These are phyloP conservation scores for Triplophysa bombifrons DNA, from an alignment of 2,797 vertebrate genomes.

Conservation along the genomic window DNA sequence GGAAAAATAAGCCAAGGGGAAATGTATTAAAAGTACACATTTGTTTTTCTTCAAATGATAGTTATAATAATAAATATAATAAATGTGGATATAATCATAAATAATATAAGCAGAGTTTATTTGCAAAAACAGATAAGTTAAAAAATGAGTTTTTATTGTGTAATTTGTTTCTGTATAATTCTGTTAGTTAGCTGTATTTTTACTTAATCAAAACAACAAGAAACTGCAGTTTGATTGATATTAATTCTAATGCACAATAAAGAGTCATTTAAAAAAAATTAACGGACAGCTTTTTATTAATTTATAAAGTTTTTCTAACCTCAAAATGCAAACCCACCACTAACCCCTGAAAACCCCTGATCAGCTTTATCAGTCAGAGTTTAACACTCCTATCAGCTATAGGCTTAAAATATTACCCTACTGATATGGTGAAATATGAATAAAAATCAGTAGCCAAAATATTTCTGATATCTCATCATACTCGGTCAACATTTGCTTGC, in stretches of 20 bases:
- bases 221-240: too few relatives aligned
- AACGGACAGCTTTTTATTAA: too few relatives aligned
- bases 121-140: too few relatives aligned
- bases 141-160: too few relatives aligned
- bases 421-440: background rate
- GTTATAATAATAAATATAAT: too few relatives aligned
- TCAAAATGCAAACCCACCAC: background rate
- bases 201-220: too few relatives aligned
- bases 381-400: background rate
- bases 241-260: too few relatives aligned
- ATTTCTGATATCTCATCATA: background rate
- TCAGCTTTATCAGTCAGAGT: background rate
- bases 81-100: too few relatives aligned
- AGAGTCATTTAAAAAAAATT: too few relatives aligned
- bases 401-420: background rate
- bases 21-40: background rate
- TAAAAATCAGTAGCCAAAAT: background rate
- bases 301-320: background rate
- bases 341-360: background rate
- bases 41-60: background rate
- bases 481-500: background rate
- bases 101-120: too few relatives aligned
- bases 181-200: too few relatives aligned
- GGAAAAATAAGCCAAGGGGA: conserved; percentile 14
- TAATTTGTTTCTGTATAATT: too few relatives aligned